phyloP scores from a whole-genome alignment of 2,888 invertebrate genomes.

The Lasioglossum marginatum region DNA sequence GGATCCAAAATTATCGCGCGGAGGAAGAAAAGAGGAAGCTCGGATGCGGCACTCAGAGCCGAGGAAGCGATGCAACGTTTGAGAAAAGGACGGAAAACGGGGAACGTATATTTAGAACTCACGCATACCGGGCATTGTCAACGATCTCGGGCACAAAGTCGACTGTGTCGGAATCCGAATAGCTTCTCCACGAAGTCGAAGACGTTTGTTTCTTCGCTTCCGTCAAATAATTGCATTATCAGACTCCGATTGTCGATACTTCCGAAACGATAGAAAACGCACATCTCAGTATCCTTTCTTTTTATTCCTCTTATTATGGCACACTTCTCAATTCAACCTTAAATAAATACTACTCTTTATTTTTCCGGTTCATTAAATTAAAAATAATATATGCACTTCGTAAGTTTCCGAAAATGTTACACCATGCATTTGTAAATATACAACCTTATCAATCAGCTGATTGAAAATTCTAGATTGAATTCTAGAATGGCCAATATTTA shows the following conservation, averaged over 20 bases:
- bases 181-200: neutral
- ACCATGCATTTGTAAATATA: too few species aligned
- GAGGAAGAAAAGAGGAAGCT: constrained; percentile 36
- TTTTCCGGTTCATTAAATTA: too few species aligned
- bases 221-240: neutral
- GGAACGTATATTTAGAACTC: constrained; percentile 59
- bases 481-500: too few species aligned
- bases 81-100: constrained; percentile 27
- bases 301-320: neutral
- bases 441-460: too few species aligned
- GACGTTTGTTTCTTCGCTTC: neutral
- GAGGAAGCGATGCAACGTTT: constrained; percentile 6
- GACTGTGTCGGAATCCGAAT: constrained; percentile 18
- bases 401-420: too few species aligned
- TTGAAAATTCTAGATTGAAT: too few species aligned
- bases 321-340: neutral
- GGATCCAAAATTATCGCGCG: constrained; percentile 46
- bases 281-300: too few species aligned
- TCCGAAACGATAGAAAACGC: neutral
- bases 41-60: constrained; percentile 7
- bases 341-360: neutral
- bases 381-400: too few species aligned
- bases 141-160: constrained; percentile 42
- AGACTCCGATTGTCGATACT: neutral
- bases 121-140: constrained; percentile 52